Percentiles rank a stretch among this genome's conserved stretches.
Evolutionary conservation across 2,797 vertebrate genomes (phyloP).

Genomic region (Glossophaga mutica): DNA sequence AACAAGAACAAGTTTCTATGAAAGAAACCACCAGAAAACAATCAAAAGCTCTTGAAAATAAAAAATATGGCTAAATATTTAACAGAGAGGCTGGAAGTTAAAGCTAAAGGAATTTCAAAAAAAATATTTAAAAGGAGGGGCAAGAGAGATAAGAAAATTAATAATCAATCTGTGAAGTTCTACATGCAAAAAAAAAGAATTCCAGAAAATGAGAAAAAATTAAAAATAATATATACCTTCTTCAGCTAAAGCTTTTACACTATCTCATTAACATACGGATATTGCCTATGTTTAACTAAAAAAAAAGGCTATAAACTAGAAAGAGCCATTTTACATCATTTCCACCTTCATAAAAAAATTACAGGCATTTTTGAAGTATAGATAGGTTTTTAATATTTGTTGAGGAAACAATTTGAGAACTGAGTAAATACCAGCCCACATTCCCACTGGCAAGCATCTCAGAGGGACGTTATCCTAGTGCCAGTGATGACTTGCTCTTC

Average conservation of each 20-base stretch:
- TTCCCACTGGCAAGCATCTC: not conserved
- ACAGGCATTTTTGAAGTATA: not conserved
- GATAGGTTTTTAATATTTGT: not conserved
- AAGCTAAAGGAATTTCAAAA: not conserved
- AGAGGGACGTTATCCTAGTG: not conserved
- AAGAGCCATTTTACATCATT: not conserved
- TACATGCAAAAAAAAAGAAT: not conserved
- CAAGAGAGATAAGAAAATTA: slow-evolving; percentile 12
- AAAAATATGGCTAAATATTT: not conserved
- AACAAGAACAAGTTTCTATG: not conserved
- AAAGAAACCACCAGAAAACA: not conserved
- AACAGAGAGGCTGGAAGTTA: not conserved
- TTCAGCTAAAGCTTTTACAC: not conserved
- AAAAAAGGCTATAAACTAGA: not conserved
- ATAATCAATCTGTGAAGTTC: not conserved
- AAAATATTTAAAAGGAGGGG: not conserved
- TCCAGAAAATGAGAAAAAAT: not conserved
- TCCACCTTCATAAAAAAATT: not conserved
- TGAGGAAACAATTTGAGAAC: not conserved
- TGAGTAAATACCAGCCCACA: not conserved
- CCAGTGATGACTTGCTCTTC: not conserved
- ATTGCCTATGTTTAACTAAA: not conserved
- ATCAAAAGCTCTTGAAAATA: not conserved
- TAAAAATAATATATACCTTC: not conserved
- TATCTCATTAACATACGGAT: not conserved